Evolutionary conservation across 2,113 vertebrate genomes (phyloP), one percentile per base, ranked within the genome.

Genomic region (Mesocricetus auratus): DNA sequence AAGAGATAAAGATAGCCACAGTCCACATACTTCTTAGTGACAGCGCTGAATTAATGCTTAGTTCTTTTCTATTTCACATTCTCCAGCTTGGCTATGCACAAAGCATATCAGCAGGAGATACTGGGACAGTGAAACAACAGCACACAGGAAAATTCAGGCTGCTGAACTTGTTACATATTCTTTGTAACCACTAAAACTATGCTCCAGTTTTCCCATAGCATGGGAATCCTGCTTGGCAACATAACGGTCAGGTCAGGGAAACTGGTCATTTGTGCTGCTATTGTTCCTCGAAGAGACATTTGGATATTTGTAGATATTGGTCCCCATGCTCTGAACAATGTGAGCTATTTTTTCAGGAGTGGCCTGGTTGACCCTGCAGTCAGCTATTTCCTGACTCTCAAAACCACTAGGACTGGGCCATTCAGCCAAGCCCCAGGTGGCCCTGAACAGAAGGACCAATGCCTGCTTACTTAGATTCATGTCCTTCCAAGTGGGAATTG

Each of bases 381-480:
- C 89, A 94, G 93, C 50, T 19, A 96, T 96, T 97, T 98, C 97
- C 97, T 97, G 95, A 91, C 56, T 95, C 12, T 69, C 47, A 89
- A 96, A 86, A 47, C 47, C 82, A 79, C 26, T 45, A 50, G 60
- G 66, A 42, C 78, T 33, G 24, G 31, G 19, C 94, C 31, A 95
- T 96, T 97, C 91, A 96, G 33, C 8, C 29, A 50, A 91, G 24
- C 92, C 90, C 95, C 87, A 78, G 90, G 95, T 5, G 82, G 92
- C 91, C 93, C 26, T 8, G 0, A 22, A 22, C 50, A 26, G 58
- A 58, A 81, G 24, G 53, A 77, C 13, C 7, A 82, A n/a, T 50
- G 96, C 66, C 68, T n/a, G 62, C 39, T 33, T 45, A 19, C 74
- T 89, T 60, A 87, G 78, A 96, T 79, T 93, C 85, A 94, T 53